phyloP scores from a whole-genome alignment of 2,797 vertebrate genomes.

The Apodemus agrarius region DNA sequence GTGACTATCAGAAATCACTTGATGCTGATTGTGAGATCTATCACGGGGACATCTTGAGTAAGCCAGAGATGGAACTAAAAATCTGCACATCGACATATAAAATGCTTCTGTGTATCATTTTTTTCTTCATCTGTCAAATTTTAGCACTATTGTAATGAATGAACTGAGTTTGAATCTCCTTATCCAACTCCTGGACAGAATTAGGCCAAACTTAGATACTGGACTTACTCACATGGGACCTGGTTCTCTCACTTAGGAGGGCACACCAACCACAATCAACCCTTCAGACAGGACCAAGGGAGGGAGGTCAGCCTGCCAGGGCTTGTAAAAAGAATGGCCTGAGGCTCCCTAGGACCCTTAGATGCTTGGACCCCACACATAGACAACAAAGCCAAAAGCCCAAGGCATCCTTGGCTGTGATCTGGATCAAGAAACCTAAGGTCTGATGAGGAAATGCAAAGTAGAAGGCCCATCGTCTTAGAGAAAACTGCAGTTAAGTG shows the following conservation, averaged over 20 bases:
- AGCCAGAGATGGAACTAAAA: neutral
- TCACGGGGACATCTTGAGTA: neutral
- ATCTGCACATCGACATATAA: constrained; percentile 44
- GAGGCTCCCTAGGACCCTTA: neutral
- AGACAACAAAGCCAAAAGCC: neutral
- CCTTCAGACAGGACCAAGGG: neutral
- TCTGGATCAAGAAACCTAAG: constrained; percentile 33
- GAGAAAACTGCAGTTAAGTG: neutral
- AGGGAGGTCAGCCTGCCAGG: neutral
- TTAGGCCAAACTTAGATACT: neutral
- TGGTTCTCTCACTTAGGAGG: constrained; percentile 11
- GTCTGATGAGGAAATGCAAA: neutral
- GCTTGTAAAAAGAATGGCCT: neutral
- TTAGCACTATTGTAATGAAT: neutral
- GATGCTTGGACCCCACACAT: neutral
- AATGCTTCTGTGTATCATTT: neutral
- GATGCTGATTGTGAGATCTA: constrained; percentile 6
- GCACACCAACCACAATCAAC: constrained; percentile 6
- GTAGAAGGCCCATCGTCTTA: neutral
- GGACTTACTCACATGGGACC: constrained; percentile 6
- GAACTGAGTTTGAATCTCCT: neutral
- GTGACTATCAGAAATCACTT: neutral
- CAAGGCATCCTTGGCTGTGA: constrained; percentile 7
- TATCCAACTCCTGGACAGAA: neutral
- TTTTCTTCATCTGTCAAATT: constrained; percentile 49